These are phyloP conservation scores for Torymus auratus DNA, from an alignment of 2,888 invertebrate genomes.

Conservation along the genomic window DNA sequence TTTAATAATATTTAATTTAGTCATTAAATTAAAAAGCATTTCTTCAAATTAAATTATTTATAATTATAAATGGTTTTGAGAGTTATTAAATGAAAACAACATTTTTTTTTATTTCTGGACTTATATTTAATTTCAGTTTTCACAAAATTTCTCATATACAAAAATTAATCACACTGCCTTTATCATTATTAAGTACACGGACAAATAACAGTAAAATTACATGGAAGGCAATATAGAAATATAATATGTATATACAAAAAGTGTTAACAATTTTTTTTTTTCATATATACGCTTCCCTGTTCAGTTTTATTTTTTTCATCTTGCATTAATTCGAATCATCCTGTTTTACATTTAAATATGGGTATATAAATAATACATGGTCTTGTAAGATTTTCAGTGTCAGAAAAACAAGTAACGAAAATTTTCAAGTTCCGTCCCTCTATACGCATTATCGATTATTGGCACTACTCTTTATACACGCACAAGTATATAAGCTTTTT, in stretches of 20 bases:
- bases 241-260: conserved; percentile 43
- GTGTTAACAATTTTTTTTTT: conserved; percentile 33
- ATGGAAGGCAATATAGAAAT: conserved; percentile 12
- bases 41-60: no score
- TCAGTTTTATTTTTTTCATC: conserved; percentile 8
- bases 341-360: not conserved
- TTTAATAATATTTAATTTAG: no score
- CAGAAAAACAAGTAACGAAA: conserved; percentile 22
- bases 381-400: not conserved
- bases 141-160: conserved; percentile 53
- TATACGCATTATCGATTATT: conserved; percentile 34
- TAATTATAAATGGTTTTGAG: no score
- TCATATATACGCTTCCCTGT: conserved; percentile 3
- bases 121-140: conserved; percentile 49
- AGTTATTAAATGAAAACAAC: not conserved
- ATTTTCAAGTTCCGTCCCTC: conserved; percentile 3
- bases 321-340: not conserved
- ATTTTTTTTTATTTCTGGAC: conserved; percentile 27
- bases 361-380: conserved; percentile 16
- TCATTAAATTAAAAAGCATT: no score
- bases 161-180: conserved; percentile 47
- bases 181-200: conserved; percentile 49
- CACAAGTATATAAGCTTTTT: conserved; percentile 34
- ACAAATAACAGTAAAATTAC: conserved; percentile 41
- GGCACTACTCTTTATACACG: conserved; percentile 46